Conservation (phyloP, 2,888 invertebrate genomes). For the Ophioninae sp. region DNA sequence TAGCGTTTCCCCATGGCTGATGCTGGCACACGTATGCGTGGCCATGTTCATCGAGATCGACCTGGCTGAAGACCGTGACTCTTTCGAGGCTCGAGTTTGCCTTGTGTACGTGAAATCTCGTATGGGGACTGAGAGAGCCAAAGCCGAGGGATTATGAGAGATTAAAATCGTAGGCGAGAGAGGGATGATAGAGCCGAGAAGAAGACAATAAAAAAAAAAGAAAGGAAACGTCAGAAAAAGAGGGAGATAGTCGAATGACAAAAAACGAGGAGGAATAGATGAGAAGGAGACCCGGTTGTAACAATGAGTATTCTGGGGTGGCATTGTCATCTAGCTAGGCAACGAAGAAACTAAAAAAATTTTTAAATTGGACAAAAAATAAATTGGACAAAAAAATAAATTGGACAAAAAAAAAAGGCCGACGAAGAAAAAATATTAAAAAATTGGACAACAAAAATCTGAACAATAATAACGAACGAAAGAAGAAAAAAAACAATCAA, state of each 20-base stretch:
- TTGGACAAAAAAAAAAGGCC: too few species aligned
- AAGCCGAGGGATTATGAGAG: slow-evolving; percentile 64
- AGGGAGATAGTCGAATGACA: slow-evolving; percentile 18
- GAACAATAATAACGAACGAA: too few species aligned
- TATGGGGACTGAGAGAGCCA: slow-evolving; percentile 35
- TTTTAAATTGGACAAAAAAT: slow-evolving; percentile 30
- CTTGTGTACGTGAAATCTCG: slow-evolving; percentile 2
- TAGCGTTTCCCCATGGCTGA: slow-evolving; percentile 41
- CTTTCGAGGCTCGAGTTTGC: slow-evolving; percentile 29
- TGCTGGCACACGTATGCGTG: slow-evolving; percentile 68
- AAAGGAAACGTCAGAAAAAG: slow-evolving; percentile 17
- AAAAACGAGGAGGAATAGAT: slow-evolving; percentile 21
- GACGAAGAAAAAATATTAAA: too few species aligned
- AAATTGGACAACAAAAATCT: too few species aligned
- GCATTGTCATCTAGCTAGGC: slow-evolving; percentile 35
- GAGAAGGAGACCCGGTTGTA: background rate
- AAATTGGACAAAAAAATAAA: slow-evolving; percentile 41
- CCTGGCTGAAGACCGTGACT: slow-evolving; percentile 63
- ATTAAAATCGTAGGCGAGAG: slow-evolving; percentile 65
- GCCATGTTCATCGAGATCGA: slow-evolving; percentile 63
- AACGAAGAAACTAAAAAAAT: slow-evolving; percentile 37
- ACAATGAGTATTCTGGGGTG: background rate
- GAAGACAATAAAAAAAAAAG: slow-evolving; percentile 29
- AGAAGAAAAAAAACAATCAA: too few species aligned
- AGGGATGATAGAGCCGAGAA: slow-evolving; percentile 21